Evolutionary conservation across 2,888 invertebrate genomes (phyloP).

Genomic region (Anoncus sp.): DNA sequence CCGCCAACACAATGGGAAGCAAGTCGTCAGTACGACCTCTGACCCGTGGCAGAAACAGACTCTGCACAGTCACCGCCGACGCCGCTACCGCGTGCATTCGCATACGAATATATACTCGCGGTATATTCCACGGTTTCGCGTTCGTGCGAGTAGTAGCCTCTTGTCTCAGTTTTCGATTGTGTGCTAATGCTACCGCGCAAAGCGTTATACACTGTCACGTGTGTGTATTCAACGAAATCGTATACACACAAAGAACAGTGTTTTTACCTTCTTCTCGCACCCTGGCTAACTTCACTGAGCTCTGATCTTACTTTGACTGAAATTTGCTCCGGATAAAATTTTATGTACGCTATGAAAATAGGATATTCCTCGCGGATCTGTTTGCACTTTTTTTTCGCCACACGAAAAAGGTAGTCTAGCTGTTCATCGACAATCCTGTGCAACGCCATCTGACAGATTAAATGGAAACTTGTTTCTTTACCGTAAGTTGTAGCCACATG

Average conservation of each 20-base stretch:
- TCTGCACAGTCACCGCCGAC: slow-evolving; percentile 51
- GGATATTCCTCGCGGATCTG: background rate
- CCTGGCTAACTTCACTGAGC: slow-evolving; percentile 23
- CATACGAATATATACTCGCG: slow-evolving; percentile 57
- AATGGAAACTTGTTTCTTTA: background rate
- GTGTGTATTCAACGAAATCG: slow-evolving; percentile 39
- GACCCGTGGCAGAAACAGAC: slow-evolving; percentile 73
- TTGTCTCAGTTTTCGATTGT: slow-evolving; percentile 80
- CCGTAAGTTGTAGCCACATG: too few species aligned
- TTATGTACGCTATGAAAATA: background rate
- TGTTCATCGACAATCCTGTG: background rate
- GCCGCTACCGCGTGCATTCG: slow-evolving; percentile 73
- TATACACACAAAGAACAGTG: slow-evolving; percentile 44
- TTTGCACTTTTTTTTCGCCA: too few species aligned
- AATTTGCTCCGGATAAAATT: background rate
- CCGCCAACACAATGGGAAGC: slow-evolving; percentile 81
- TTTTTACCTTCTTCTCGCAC: slow-evolving; percentile 56
- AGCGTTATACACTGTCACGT: slow-evolving; percentile 41
- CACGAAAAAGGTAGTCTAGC: background rate
- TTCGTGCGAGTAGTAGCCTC: slow-evolving; percentile 58
- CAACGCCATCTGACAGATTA: background rate
- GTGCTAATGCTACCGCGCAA: slow-evolving; percentile 79
- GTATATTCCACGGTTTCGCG: slow-evolving; percentile 59
- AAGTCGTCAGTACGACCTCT: slow-evolving; percentile 81
- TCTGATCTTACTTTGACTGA: slow-evolving; percentile 3